These are phyloP conservation scores for Drosophila navojoa DNA, from an alignment of 1,140 invertebrate species.

Conservation along the genomic window DNA sequence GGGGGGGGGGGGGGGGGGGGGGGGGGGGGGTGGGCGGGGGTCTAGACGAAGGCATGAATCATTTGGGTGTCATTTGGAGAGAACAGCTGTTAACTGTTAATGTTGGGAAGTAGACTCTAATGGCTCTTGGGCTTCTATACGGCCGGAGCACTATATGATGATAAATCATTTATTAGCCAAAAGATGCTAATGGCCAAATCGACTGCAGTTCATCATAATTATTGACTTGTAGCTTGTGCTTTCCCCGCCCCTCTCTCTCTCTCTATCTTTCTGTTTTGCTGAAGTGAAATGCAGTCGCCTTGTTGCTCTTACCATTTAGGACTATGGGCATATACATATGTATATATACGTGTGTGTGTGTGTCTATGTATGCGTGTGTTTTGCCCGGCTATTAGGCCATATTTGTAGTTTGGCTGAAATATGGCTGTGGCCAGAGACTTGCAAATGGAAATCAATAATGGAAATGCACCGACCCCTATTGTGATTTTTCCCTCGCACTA, in stretches of 20 bases:
- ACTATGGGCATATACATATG: not conserved
- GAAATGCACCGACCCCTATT: slow-evolving; percentile 45
- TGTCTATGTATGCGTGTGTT: not conserved
- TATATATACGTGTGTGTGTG: too few relatives aligned
- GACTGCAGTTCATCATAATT: slow-evolving; percentile 7
- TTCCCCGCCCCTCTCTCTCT: not conserved
- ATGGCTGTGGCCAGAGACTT: slow-evolving; percentile 35
- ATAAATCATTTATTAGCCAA: slow-evolving; percentile 56
- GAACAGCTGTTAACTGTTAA: slow-evolving; percentile 13
- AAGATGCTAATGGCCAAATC: slow-evolving; percentile 46
- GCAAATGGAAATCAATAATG: slow-evolving; percentile 75
- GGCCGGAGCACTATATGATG: too few relatives aligned
- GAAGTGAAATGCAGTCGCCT: not conserved
- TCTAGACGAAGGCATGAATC: slow-evolving; percentile 2
- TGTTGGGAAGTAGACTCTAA: slow-evolving; percentile 23
- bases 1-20: too few relatives aligned
- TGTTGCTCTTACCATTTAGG: not conserved
- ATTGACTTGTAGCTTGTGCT: not conserved
- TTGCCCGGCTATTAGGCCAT: slow-evolving; percentile 16
- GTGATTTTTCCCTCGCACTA: slow-evolving; percentile 1
- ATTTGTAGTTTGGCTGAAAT: slow-evolving; percentile 26
- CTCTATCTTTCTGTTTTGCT: too few relatives aligned
- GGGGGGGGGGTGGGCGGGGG: too few relatives aligned
- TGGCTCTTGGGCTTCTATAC: slow-evolving; percentile 2
- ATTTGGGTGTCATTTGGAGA: slow-evolving; percentile 9